These are phyloP conservation scores for Nephila pilipes DNA, from an alignment of 1,140 invertebrate species.

Conservation along the genomic window DNA sequence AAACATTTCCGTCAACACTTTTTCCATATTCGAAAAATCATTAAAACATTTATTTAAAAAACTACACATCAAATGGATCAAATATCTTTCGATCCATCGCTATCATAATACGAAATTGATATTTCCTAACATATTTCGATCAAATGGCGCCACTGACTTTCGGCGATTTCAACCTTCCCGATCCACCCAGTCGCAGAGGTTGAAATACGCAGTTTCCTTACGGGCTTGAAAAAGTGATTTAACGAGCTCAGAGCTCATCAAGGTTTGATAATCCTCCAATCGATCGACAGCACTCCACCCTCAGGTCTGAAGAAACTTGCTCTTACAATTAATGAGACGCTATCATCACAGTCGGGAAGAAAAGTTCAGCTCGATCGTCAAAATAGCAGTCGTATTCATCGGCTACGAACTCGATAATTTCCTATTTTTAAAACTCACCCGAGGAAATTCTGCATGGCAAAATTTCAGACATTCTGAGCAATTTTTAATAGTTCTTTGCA, in stretches of 20 bases:
- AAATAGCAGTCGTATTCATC: neutral
- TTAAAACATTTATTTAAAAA: too few species aligned
- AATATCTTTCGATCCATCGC: too few species aligned
- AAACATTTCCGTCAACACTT: too few species aligned
- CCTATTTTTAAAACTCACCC: neutral
- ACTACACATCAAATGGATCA: too few species aligned
- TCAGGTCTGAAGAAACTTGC: neutral
- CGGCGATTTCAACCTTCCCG: neutral
- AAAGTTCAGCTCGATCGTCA: neutral
- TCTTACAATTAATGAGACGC: neutral
- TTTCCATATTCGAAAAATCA: too few species aligned
- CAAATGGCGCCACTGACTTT: too few species aligned
- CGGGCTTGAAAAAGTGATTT: neutral
- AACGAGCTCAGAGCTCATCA: conserved; percentile 1
- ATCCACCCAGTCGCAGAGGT: neutral
- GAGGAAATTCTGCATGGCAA: neutral
- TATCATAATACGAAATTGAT: too few species aligned
- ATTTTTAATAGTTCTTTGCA: neutral
- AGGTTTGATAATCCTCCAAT: conserved; percentile 13
- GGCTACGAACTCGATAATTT: neutral
- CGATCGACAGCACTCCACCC: neutral
- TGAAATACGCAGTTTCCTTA: neutral
- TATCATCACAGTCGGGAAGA: conserved; percentile 1
- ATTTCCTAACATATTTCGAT: too few species aligned
- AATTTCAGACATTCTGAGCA: neutral